Conservation (phyloP, 2,797 vertebrate species). For the Acipenser ruthenus region DNA sequence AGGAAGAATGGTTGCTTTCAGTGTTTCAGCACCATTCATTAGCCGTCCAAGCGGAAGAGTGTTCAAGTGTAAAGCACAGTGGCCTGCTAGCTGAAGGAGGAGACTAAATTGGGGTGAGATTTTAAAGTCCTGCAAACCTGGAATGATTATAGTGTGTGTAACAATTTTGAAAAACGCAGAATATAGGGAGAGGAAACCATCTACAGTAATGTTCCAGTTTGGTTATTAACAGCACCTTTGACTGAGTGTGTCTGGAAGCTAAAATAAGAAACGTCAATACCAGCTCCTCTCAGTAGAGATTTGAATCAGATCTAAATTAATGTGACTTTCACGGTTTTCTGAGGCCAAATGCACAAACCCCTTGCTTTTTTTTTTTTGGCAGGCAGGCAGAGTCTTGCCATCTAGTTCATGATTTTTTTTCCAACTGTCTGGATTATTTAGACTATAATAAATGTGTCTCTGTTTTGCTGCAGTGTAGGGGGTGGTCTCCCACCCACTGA, state of each 20-base stretch:
- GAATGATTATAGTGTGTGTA: neutral
- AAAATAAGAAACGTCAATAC: constrained; percentile 18
- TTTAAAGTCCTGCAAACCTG: no score
- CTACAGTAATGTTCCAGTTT: neutral
- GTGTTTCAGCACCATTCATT: no score
- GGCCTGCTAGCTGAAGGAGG: neutral
- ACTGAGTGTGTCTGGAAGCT: neutral
- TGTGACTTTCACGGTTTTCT: constrained; percentile 12
- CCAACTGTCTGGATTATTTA: no score
- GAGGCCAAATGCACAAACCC: no score
- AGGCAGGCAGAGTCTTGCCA: no score
- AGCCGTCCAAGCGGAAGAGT: neutral
- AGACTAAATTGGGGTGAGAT: no score
- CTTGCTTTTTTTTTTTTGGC: no score
- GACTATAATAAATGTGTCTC: no score
- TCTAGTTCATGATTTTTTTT: no score
- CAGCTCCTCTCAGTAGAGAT: neutral
- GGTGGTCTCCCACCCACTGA: no score
- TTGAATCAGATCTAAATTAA: constrained; percentile 12
- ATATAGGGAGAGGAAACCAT: neutral
- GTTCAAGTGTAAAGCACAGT: neutral
- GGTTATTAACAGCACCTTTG: neutral
- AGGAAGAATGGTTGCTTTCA: no score
- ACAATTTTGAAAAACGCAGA: neutral
- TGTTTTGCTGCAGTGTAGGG: no score